Percentiles rank a stretch among this genome's conserved stretches.
These are phyloP conservation scores for Scaptomyza tumidula DNA, from an alignment of 2,888 invertebrate genomes.

Conservation along the genomic window DNA sequence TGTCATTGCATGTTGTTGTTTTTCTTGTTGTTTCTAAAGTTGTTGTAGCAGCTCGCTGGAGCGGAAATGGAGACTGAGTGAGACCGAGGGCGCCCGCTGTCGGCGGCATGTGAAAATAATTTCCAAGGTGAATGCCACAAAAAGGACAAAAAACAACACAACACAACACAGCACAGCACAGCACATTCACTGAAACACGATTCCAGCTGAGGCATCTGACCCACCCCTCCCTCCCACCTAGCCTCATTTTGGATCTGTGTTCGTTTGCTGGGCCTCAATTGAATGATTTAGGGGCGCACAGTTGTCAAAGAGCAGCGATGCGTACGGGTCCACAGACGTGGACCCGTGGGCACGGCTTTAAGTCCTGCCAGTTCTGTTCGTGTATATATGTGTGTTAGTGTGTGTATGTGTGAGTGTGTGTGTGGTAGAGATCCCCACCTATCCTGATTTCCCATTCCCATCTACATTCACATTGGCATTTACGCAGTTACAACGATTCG, in stretches of 20 bases:
- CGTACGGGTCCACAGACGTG: conserved; percentile 61
- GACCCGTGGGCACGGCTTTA: conserved; percentile 40
- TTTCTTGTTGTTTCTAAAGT: conserved; percentile 35
- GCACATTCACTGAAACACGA: conserved; percentile 51
- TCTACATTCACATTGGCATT: conserved; percentile 16
- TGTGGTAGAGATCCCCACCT: conserved; percentile 9
- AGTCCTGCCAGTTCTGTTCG: conserved; percentile 36
- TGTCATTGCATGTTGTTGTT: conserved; percentile 38
- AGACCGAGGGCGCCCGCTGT: conserved; percentile 54
- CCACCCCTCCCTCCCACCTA: neutral
- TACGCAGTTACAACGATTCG: conserved; percentile 31
- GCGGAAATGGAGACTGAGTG: conserved; percentile 69
- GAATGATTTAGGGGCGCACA: conserved; percentile 77
- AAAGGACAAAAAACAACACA: conserved; percentile 55
- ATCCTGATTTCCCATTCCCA: neutral
- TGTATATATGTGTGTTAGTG: neutral
- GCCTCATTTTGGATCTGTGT: conserved; percentile 3
- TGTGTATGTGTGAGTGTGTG: neutral
- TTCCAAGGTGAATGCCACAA: conserved; percentile 76
- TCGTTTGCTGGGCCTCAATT: conserved; percentile 49
- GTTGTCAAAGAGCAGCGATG: conserved; percentile 79
- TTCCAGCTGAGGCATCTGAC: conserved; percentile 57
- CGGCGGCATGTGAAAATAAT: conserved; percentile 71
- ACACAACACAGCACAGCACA: conserved; percentile 28
- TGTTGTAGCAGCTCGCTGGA: conserved; percentile 59